Evolutionary conservation across 1,140 invertebrate species (phyloP).

Genomic region (Atta cephalotes): DNA sequence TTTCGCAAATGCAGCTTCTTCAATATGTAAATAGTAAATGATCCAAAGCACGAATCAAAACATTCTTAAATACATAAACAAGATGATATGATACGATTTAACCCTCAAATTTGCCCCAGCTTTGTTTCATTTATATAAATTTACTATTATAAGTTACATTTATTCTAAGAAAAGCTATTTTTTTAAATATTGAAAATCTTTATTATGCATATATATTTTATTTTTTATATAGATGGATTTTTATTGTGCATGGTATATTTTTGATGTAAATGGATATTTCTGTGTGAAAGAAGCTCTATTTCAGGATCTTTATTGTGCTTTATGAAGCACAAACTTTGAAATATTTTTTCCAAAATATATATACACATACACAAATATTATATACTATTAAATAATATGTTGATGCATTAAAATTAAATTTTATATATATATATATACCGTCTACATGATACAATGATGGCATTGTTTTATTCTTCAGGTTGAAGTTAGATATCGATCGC

Average conservation of each 20-base stretch:
- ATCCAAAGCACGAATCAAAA: slow-evolving; percentile 2
- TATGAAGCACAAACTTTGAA: background rate
- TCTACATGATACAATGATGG: slow-evolving; percentile 61
- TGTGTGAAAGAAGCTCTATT: background rate
- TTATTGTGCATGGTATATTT: background rate
- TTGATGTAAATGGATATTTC: background rate
- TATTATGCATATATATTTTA: no score
- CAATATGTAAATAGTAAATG: slow-evolving; percentile 30
- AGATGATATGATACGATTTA: slow-evolving; percentile 5
- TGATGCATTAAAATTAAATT: background rate
- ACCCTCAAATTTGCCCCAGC: background rate
- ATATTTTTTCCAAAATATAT: background rate
- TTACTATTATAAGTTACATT: background rate
- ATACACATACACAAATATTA: background rate
- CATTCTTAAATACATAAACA: slow-evolving; percentile 5
- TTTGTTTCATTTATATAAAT: background rate
- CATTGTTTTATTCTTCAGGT: slow-evolving; percentile 68
- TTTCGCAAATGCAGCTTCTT: background rate
- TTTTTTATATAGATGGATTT: background rate
- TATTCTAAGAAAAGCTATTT: background rate
- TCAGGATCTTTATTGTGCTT: background rate
- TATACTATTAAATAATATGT: background rate
- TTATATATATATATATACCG: background rate
- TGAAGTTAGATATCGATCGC: slow-evolving; percentile 24
- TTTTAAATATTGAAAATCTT: no score